Conservation (phyloP, 1,140 invertebrate species). For the Neodiprion fabricii region DNA sequence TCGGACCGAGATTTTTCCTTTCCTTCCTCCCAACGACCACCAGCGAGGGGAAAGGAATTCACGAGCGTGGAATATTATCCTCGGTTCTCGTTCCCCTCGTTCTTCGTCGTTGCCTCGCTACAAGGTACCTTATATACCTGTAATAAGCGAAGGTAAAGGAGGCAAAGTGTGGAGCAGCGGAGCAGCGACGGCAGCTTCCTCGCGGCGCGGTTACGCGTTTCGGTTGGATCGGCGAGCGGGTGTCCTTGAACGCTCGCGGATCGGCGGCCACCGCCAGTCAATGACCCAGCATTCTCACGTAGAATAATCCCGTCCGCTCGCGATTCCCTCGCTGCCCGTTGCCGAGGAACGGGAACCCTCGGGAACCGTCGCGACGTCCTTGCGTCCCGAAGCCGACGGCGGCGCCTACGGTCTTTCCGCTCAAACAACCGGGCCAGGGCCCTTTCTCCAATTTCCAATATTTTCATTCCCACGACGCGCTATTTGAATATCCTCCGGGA, state of each 20-base stretch:
- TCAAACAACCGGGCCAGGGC: not conserved
- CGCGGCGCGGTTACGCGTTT: not conserved
- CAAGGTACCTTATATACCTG: not conserved
- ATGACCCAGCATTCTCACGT: slow-evolving; percentile 46
- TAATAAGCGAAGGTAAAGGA: not conserved
- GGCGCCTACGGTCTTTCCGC: not conserved
- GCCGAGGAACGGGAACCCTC: not conserved
- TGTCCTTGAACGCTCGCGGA: slow-evolving; percentile 59
- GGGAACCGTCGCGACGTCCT: slow-evolving; percentile 3
- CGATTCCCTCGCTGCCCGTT: not conserved
- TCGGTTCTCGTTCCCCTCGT: too few relatives aligned
- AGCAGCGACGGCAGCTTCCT: not conserved
- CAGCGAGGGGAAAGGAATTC: too few relatives aligned
- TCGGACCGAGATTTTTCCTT: too few relatives aligned
- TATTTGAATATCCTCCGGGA: not conserved
- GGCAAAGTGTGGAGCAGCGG: too few relatives aligned
- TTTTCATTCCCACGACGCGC: slow-evolving; percentile 1
- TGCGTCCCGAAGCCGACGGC: not conserved
- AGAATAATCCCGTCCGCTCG: not conserved
- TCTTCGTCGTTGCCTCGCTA: too few relatives aligned
- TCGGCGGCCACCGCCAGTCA: slow-evolving; percentile 56
- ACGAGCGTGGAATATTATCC: too few relatives aligned
- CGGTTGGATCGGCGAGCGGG: slow-evolving; percentile 37
- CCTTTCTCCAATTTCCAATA: not conserved
- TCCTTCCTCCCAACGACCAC: too few relatives aligned